Conservation (phyloP, 2,113 vertebrate species). For the Eurypyga helias region DNA sequence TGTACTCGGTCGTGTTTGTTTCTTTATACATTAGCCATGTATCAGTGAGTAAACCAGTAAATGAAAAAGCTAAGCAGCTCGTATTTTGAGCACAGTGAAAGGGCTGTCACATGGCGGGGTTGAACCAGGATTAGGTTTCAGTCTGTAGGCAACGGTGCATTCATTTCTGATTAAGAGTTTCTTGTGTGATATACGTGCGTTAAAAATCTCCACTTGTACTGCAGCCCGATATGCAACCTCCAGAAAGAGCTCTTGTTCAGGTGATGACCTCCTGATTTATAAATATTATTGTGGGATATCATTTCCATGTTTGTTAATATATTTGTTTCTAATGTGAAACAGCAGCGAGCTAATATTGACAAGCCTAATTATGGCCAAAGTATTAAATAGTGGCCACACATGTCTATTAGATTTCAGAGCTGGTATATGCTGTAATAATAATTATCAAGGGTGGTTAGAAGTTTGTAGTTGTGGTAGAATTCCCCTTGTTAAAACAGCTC, state of each 20-base stretch:
- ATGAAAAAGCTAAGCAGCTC: neutral
- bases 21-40: constrained; percentile 15
- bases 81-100: neutral
- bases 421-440: neutral
- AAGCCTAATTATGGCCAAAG: neutral
- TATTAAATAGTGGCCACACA: neutral
- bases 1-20: neutral
- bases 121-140: neutral
- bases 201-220: neutral
- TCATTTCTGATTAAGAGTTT: neutral
- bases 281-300: neutral
- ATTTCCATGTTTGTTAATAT: neutral
- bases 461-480: neutral
- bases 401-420: neutral
- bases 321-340: neutral
- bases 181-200: neutral
- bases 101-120: neutral
- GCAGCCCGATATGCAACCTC: neutral
- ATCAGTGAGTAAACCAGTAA: neutral
- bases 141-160: neutral
- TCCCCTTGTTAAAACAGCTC: neutral
- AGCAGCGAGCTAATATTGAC: neutral
- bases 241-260: neutral
- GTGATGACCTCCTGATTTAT: neutral
- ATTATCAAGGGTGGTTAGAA: neutral